Evolutionary conservation across 2,797 vertebrate genomes (phyloP).

Genomic region (Sphaeramia orbicularis): DNA sequence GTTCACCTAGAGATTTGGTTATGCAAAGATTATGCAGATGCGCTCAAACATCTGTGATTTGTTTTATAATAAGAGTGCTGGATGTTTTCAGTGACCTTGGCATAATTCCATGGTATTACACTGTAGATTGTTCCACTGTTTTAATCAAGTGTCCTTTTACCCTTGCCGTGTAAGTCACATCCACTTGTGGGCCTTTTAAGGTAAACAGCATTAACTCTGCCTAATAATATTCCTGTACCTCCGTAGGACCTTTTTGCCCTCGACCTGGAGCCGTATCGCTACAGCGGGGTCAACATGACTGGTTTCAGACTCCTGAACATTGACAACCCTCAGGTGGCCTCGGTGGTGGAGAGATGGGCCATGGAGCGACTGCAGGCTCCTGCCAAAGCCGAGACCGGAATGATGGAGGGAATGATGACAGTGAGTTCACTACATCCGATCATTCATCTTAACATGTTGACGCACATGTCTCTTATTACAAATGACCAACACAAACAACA

Average conservation of each 20-base stretch:
- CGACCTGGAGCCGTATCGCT: conserved; percentile 96
- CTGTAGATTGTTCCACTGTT: conserved; percentile 24
- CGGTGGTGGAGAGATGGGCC: conserved; percentile 95
- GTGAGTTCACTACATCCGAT: conserved; percentile 79
- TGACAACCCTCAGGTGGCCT: conserved; percentile 89
- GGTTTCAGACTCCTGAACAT: conserved; percentile 96
- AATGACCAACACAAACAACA: too few species aligned
- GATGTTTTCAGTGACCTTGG: conserved; percentile 50
- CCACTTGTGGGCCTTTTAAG: conserved; percentile 1
- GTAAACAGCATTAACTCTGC: conserved; percentile 5
- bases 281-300: conserved; percentile 98
- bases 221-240: not conserved
- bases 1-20: conserved; percentile 34
- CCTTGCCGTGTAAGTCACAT: conserved; percentile 28
- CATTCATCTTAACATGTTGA: too few species aligned
- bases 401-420: conserved; percentile 95
- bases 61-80: conserved; percentile 59
- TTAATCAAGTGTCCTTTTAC: conserved; percentile 51
- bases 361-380: conserved; percentile 95
- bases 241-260: conserved; percentile 94
- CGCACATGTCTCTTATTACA: too few species aligned
- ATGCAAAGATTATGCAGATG: conserved; percentile 54
- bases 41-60: conserved; percentile 58
- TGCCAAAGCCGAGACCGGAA: conserved; percentile 90
- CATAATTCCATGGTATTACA: conserved; percentile 41